Evolutionary conservation across 2,797 vertebrate species (phyloP).

Genomic region (Danio albolineatus): DNA sequence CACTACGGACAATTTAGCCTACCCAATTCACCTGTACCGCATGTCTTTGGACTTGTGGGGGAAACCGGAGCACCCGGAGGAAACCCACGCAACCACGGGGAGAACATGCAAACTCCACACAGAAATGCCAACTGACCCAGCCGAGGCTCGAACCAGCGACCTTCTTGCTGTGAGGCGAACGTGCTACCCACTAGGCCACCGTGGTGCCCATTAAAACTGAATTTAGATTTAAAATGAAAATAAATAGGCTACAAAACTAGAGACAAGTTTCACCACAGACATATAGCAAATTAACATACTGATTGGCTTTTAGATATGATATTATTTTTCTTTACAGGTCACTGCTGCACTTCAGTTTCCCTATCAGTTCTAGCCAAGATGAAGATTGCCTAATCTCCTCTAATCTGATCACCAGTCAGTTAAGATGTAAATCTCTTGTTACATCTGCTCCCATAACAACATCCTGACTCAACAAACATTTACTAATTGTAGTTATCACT

Average conservation of each 20-base stretch:
- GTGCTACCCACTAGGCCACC: no score
- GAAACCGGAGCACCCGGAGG: no score
- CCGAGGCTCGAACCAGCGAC: no score
- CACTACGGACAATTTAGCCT: no score
- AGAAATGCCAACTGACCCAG: no score
- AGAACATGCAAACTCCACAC: no score
- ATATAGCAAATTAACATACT: not conserved
- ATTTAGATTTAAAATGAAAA: not conserved
- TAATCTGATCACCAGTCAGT: conserved; percentile 60
- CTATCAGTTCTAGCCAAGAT: conserved; percentile 20
- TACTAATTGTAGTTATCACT: conserved; percentile 4
- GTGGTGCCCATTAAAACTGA: not conserved
- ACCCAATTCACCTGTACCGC: no score
- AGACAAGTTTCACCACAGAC: not conserved
- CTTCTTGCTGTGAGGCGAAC: no score
- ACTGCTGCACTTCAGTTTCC: not conserved
- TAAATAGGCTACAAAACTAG: not conserved
- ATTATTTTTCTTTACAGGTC: not conserved
- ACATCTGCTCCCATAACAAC: conserved; percentile 59
- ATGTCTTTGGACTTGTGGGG: no score
- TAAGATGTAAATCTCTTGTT: conserved; percentile 57
- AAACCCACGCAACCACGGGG: no score
- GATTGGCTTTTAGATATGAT: not conserved
- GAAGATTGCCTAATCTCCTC: conserved; percentile 57
- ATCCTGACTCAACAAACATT: conserved; percentile 21